Evolutionary conservation across 2,797 vertebrate genomes (phyloP).

Genomic region (Macroramphosus scolopax): DNA sequence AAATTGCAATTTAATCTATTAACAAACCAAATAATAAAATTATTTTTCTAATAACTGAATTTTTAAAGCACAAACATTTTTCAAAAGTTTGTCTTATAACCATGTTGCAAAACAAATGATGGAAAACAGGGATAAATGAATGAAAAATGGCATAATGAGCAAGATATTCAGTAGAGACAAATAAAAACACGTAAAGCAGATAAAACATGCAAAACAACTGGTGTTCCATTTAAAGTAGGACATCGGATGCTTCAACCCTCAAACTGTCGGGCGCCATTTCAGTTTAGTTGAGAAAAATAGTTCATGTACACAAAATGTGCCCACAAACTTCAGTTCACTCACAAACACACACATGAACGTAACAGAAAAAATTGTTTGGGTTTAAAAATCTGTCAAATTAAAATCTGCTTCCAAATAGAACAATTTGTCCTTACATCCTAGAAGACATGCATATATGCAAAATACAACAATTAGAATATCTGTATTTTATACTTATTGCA

Average conservation of each 20-base stretch:
- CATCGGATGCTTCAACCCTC: slow-evolving; percentile 70
- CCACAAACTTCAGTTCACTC: slow-evolving; percentile 32
- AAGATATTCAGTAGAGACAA: too few species aligned
- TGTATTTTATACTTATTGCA: slow-evolving; percentile 74
- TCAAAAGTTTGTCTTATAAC: too few species aligned
- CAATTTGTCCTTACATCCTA: slow-evolving; percentile 50
- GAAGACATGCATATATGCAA: slow-evolving; percentile 81
- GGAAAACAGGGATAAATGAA: too few species aligned
- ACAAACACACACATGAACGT: slow-evolving; percentile 43
- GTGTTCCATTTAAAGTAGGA: background rate
- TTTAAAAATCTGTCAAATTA: slow-evolving; percentile 54
- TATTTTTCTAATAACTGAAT: too few species aligned
- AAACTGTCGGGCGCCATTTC: slow-evolving; percentile 17
- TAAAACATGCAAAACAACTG: slow-evolving; percentile 25
- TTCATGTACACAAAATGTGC: slow-evolving; percentile 34
- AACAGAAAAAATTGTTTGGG: slow-evolving; percentile 18
- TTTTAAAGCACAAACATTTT: too few species aligned
- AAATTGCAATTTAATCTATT: too few species aligned
- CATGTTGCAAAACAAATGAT: too few species aligned
- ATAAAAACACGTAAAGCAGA: too few species aligned
- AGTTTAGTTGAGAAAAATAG: slow-evolving; percentile 16
- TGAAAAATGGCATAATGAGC: too few species aligned
- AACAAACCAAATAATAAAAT: too few species aligned
- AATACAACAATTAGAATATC: slow-evolving; percentile 68
- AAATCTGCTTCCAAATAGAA: slow-evolving; percentile 58